Base-by-base conservation (phyloP, 1,140 invertebrate species). In the Drosophila orosa region DNA sequence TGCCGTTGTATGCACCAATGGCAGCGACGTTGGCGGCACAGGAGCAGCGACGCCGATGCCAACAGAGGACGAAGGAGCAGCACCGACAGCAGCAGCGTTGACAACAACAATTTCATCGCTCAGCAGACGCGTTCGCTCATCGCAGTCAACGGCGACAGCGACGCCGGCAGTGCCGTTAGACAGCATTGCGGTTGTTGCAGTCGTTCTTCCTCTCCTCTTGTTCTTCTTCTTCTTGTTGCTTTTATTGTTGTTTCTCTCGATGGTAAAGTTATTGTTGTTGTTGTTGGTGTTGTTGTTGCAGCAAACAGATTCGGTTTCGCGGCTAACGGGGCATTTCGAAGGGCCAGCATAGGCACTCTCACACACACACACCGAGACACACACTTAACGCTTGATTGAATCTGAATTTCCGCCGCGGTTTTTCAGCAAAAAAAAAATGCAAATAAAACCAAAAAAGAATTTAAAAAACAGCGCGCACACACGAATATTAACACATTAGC, bases 331-430 rank as follows among this genome's bases (percentile, higher is more conserved):
- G 69, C 62, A 81, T 85, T 65, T 67, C 74, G 75, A 37, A 79
- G 68, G 80, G 80, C 66, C 78, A 85, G 78, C 82, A 85, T 85
- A 76, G 79, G 81, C 22, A 17, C 39, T 47, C 25, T 25, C 17
- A 57, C 29, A 44, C 17, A 47, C 22, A 54, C 22, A 44, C 27
- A 29, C 44, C 59, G 13, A n/a, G 22, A n/a, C 24, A 42, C 25
- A 48, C 27, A 42, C 48, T 84, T 84, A 59, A 74, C 81, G 81
- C 76, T 87, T 89, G 85, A 84, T 89, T 89, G 80, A 83, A 87
- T 83, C 82, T 74, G 66, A 87, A 84, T 69, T 45, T 56, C 29
- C 54, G 19, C 29, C 29, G 31, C 45, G 24, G 27, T 42, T 56
- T 56, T 56, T 60, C 59, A 60, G 3, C 42, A 65, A 72, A 35